Conservation (phyloP, 2,888 invertebrate genomes). For the Rhamnusium bicolor region DNA sequence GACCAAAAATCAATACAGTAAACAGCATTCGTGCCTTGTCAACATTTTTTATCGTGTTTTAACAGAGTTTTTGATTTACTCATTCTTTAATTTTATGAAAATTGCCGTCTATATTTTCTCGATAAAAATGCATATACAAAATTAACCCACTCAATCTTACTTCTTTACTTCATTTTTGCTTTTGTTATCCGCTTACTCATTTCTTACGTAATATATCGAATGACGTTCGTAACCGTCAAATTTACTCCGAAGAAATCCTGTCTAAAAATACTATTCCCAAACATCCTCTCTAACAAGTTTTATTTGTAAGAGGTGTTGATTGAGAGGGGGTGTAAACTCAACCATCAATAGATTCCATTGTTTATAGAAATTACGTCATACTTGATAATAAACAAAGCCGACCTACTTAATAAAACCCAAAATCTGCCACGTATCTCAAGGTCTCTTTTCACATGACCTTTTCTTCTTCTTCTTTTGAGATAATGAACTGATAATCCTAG, state of each 20-base stretch:
- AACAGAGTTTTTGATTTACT: too few relatives aligned
- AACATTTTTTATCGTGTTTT: too few relatives aligned
- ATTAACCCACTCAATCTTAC: too few relatives aligned
- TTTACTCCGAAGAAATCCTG: not conserved
- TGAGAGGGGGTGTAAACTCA: not conserved
- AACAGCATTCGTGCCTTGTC: too few relatives aligned
- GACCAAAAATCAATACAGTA: too few relatives aligned
- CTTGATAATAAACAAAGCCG: not conserved
- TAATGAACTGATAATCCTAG: not conserved
- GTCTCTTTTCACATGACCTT: not conserved
- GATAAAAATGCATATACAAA: too few relatives aligned
- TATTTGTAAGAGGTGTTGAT: not conserved
- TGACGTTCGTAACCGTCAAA: not conserved
- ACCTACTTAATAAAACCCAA: not conserved
- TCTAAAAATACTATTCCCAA: not conserved
- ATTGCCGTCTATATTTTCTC: too few relatives aligned
- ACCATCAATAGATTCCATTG: not conserved
- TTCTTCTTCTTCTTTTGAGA: constrained; percentile 1
- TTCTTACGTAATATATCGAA: not conserved
- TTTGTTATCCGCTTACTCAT: too few relatives aligned
- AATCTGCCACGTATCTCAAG: not conserved
- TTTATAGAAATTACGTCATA: not conserved
- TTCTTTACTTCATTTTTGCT: too few relatives aligned
- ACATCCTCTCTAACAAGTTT: not conserved
- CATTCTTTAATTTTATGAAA: too few relatives aligned